A percentile compares a stretch with the other conserved stretches of the same genome.
These are phyloP conservation scores for Premnoplex brunnescens DNA, from an alignment of 2,797 vertebrate genomes.

Conservation along the genomic window DNA sequence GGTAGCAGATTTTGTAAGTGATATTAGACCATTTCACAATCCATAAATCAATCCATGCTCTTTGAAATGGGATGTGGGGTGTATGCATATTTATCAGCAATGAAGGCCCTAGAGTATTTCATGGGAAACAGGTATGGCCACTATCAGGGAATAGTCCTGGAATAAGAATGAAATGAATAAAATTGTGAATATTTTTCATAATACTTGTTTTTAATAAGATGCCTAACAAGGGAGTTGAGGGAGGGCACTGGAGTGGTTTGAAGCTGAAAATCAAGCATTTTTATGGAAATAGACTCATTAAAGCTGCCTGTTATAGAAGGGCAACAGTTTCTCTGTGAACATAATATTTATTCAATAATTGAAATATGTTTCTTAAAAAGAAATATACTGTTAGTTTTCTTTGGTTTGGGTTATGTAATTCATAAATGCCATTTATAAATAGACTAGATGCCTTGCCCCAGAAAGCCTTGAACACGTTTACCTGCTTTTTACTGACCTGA, in stretches of 20 bases:
- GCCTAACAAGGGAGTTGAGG: background rate
- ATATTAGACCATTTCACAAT: background rate
- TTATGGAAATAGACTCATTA: constrained; percentile 42
- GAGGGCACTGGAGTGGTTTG: background rate
- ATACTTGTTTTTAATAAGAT: constrained; percentile 24
- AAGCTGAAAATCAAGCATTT: constrained; percentile 39
- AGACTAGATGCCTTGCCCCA: background rate
- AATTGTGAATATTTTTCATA: background rate
- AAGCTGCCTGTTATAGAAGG: background rate
- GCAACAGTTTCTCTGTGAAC: background rate
- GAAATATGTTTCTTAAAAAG: background rate
- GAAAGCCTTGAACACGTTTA: background rate
- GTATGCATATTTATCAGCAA: background rate
- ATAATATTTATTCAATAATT: background rate
- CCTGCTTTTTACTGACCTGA: background rate
- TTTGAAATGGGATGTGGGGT: background rate
- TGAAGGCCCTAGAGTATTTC: background rate
- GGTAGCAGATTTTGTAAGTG: background rate
- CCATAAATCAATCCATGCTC: background rate
- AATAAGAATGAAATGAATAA: background rate
- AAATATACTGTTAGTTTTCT: background rate
- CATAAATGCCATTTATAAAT: background rate
- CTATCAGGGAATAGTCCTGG: background rate
- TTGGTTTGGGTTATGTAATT: background rate
- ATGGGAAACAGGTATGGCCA: background rate